These are phyloP conservation scores for Diploptera punctata DNA, from an alignment of 2,888 invertebrate genomes.

Conservation along the genomic window DNA sequence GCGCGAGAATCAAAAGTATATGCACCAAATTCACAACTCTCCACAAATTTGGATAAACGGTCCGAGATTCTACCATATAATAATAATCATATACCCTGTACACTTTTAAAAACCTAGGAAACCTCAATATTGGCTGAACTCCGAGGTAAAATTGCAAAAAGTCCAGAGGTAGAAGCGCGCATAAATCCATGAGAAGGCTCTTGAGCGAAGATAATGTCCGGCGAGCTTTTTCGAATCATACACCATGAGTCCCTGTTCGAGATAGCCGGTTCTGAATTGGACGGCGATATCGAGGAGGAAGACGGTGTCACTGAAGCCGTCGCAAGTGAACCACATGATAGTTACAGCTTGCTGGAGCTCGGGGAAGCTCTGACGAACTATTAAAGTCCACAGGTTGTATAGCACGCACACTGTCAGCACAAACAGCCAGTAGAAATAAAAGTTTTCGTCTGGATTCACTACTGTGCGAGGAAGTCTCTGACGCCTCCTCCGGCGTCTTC, in stretches of 20 bases:
- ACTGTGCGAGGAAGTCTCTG: conserved; percentile 75
- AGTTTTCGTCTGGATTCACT: conserved; percentile 94
- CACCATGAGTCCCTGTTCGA: conserved; percentile 93
- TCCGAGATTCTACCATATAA: conserved; percentile 95
- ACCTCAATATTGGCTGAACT: conserved; percentile 85
- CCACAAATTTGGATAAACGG: conserved; percentile 96
- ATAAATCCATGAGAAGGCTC: conserved; percentile 81
- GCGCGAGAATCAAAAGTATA: conserved; percentile 91
- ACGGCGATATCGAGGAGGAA: conserved; percentile 89
- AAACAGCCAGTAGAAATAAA: conserved; percentile 96
- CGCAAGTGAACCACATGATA: conserved; percentile 80
- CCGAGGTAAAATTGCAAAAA: conserved; percentile 84
- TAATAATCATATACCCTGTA: conserved; percentile 93
- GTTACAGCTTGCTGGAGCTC: conserved; percentile 82
- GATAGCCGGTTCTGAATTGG: conserved; percentile 92
- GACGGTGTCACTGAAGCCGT: conserved; percentile 84
- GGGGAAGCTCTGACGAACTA: conserved; percentile 93
- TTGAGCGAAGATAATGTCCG: conserved; percentile 85
- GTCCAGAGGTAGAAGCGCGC: conserved; percentile 85
- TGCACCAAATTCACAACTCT: conserved; percentile 94
- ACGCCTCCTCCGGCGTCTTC: conserved; percentile 69
- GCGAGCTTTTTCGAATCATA: conserved; percentile 91
- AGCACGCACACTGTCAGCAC: conserved; percentile 87
- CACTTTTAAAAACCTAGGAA: conserved; percentile 87
- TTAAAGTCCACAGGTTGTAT: conserved; percentile 95